These are phyloP conservation scores for Clangula hyemalis DNA, from an alignment of 2,797 vertebrate species.

Conservation along the genomic window DNA sequence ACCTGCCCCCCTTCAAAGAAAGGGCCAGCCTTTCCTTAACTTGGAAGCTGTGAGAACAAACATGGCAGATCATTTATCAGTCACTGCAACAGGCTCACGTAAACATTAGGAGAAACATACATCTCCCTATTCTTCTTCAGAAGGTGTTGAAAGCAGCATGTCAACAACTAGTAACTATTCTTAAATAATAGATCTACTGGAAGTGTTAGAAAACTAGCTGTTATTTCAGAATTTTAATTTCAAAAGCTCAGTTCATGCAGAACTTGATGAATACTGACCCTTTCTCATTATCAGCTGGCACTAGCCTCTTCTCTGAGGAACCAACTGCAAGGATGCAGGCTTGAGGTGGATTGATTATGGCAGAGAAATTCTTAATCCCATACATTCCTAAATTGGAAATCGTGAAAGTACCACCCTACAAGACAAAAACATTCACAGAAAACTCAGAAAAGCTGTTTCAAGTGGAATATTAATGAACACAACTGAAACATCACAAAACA, in stretches of 20 bases:
- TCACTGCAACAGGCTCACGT: neutral
- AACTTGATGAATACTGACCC: constrained; percentile 79
- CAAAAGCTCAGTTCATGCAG: neutral
- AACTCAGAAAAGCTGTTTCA: neutral
- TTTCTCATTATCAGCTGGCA: constrained; percentile 95
- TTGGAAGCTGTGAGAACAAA: neutral
- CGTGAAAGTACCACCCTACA: constrained; percentile 95
- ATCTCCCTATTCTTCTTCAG: neutral
- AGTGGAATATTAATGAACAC: accelerated
- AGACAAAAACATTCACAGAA: neutral
- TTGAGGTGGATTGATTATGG: constrained; percentile 98
- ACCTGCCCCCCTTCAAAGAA: neutral
- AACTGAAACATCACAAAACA: neutral
- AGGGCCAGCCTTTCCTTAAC: neutral
- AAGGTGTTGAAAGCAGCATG: neutral
- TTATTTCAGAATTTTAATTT: neutral
- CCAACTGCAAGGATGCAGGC: constrained; percentile 96
- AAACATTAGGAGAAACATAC: neutral
- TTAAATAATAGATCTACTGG: neutral
- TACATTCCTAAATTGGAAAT: constrained; percentile 99
- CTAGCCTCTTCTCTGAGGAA: constrained; percentile 89
- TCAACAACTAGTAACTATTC: neutral
- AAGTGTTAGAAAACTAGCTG: neutral
- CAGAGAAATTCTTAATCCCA: constrained; percentile 97
- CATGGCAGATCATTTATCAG: neutral